phyloP scores from a whole-genome alignment of 1,140 invertebrate species.

The Drosophila pectinifera region DNA sequence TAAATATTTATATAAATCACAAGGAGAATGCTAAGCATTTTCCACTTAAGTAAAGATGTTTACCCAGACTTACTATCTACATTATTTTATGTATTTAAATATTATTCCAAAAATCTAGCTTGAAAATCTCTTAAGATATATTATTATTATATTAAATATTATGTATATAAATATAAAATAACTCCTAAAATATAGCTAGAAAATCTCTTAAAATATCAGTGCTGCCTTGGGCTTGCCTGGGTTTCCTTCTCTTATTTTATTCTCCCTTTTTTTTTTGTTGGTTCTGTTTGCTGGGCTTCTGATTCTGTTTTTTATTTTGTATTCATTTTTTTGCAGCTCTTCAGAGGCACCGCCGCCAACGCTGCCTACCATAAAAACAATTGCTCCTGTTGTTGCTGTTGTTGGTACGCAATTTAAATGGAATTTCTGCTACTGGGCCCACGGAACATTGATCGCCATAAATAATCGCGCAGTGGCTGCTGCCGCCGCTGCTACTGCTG shows the following conservation, averaged over 20 bases:
- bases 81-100: too few species aligned
- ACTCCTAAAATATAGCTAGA: not conserved
- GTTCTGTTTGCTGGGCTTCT: slow-evolving; percentile 16
- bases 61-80: too few species aligned
- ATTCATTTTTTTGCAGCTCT: slow-evolving; percentile 47
- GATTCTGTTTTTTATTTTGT: slow-evolving; percentile 2
- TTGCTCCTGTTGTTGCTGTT: slow-evolving; percentile 59
- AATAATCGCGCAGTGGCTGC: slow-evolving; percentile 72
- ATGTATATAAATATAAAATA: not conserved
- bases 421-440: slow-evolving; percentile 79
- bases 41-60: too few species aligned
- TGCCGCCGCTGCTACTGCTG: too few species aligned
- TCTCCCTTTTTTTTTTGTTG: slow-evolving; percentile 4
- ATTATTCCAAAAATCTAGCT: too few species aligned
- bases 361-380: slow-evolving; percentile 73
- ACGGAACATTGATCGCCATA: slow-evolving; percentile 76
- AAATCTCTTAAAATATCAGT: slow-evolving; percentile 24
- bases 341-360: slow-evolving; percentile 77
- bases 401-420: slow-evolving; percentile 81
- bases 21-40: too few species aligned
- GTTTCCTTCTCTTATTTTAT: slow-evolving; percentile 6
- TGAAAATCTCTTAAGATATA: too few species aligned
- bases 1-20: too few species aligned
- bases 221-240: not conserved
- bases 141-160: too few species aligned